Conservation (phyloP, 2,797 vertebrate genomes). For the Aldrovandia affinis region DNA sequence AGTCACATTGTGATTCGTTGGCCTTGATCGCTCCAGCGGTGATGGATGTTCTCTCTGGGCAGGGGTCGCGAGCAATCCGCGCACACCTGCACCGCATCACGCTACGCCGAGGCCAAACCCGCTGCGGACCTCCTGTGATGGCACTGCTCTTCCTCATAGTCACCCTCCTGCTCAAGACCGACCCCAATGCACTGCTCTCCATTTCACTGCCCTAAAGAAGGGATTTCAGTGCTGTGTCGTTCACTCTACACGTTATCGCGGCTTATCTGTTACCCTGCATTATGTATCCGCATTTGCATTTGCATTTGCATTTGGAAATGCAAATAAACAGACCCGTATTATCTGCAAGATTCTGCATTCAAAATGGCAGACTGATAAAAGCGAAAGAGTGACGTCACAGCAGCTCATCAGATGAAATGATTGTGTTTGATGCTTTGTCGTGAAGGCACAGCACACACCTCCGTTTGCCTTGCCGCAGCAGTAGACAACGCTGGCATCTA, state of each 20-base stretch:
- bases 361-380: neutral
- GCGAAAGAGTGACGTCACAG: neutral
- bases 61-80: neutral
- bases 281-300: neutral
- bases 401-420: neutral
- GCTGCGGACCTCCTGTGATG: neutral
- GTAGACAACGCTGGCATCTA: too few species aligned
- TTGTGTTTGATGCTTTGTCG: too few species aligned
- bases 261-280: neutral
- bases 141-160: neutral
- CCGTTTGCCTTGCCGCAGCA: neutral
- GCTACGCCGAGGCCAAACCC: too few species aligned
- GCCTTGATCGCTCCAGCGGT: conserved; percentile 26
- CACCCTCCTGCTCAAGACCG: neutral
- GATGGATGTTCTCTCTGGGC: conserved; percentile 47
- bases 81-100: neutral
- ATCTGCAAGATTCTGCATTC: neutral
- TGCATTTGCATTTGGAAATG: too few species aligned
- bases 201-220: neutral
- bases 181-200: neutral
- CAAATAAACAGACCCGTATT: neutral
- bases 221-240: neutral
- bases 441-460: neutral
- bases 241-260: neutral
- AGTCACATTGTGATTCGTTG: conserved; percentile 21